Evolutionary conservation across 2,113 vertebrate species (phyloP).

Genomic region (Elanus axillaris): DNA sequence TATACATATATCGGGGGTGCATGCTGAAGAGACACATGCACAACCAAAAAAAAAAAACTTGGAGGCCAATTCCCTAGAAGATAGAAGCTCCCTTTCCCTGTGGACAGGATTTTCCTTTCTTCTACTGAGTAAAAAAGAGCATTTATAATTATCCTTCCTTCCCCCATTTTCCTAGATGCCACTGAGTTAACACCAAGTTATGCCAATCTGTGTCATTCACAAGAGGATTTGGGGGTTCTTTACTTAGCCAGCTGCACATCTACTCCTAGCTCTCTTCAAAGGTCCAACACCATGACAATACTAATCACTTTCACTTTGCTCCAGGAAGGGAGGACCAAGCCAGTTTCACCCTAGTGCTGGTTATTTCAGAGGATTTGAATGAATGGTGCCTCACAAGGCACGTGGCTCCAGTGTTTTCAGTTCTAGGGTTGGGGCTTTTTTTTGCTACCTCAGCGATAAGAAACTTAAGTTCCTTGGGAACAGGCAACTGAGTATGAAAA

Average conservation of each 20-base stretch:
- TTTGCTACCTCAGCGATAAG: neutral
- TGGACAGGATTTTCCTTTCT: neutral
- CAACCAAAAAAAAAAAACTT: neutral
- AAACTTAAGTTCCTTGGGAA: neutral
- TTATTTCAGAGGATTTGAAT: neutral
- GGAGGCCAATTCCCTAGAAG: neutral
- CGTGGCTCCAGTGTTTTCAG: neutral
- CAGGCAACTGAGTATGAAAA: neutral
- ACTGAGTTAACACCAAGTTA: neutral
- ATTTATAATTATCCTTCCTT: neutral
- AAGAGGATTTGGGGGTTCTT: neutral
- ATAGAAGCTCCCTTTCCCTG: neutral
- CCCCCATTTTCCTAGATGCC: neutral
- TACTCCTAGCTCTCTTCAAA: neutral
- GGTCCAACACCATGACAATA: neutral
- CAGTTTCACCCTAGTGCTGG: neutral
- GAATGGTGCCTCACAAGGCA: neutral
- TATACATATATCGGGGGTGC: accelerated
- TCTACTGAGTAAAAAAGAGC: neutral
- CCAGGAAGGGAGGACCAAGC: neutral
- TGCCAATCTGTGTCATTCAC: neutral
- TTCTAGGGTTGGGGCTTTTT: neutral
- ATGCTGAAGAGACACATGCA: accelerated
- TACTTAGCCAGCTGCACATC: neutral
- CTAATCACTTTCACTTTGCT: no score